Conservation (phyloP, 2,888 invertebrate genomes). For the Athalia cordata region DNA sequence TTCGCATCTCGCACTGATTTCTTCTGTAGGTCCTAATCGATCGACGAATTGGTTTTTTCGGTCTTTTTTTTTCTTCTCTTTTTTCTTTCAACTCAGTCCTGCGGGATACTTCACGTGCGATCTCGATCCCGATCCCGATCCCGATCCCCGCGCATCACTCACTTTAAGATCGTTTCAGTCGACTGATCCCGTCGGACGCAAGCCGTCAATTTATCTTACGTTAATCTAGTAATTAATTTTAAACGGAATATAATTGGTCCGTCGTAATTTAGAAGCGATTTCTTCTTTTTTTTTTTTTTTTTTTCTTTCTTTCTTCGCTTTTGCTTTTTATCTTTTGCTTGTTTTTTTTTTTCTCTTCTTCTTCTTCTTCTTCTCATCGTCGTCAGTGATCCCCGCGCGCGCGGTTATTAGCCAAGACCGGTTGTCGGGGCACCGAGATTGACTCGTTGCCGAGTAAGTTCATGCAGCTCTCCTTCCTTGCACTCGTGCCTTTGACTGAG, state of each 20-base stretch:
- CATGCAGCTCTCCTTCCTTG: not conserved
- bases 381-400: conserved; percentile 5
- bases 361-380: conserved; percentile 4
- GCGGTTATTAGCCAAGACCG: conserved; percentile 44
- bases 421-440: conserved; percentile 22
- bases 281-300: not conserved
- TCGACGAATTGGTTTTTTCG: no score
- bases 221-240: conserved; percentile 71
- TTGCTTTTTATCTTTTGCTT: not conserved
- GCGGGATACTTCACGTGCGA: conserved; percentile 40
- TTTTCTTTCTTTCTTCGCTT: not conserved
- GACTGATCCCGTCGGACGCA: not conserved
- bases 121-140: conserved; percentile 38
- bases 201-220: conserved; percentile 59
- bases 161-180: conserved; percentile 21
- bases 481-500: not conserved
- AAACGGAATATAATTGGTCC: conserved; percentile 71
- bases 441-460: conserved; percentile 35
- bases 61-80: no score
- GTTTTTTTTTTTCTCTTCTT: not conserved
- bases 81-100: no score
- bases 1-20: no score
- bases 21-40: no score
- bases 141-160: conserved; percentile 28
- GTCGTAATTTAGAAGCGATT: conserved; percentile 45